Conservation (phyloP, 2,797 vertebrate genomes). For the Ptychadena robeensis region DNA sequence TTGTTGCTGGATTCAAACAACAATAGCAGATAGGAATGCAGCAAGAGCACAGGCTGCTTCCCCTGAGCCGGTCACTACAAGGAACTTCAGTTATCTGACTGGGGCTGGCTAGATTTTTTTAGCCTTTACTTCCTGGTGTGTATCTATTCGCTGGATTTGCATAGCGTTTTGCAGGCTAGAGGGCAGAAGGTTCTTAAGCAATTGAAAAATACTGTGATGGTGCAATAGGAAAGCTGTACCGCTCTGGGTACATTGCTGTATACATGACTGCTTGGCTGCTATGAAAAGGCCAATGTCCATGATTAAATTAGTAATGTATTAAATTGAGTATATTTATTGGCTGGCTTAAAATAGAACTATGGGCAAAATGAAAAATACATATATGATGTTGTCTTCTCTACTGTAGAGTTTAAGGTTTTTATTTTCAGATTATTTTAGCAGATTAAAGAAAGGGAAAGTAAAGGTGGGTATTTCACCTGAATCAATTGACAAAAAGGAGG, state of each 20-base stretch:
- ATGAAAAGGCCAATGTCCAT: neutral
- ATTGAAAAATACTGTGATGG: neutral
- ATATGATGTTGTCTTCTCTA: no score
- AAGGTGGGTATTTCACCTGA: no score
- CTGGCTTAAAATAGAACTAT: no score
- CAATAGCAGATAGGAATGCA: neutral
- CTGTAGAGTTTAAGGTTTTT: no score
- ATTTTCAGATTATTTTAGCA: no score
- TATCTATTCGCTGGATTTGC: constrained; percentile 52
- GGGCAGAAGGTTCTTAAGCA: constrained; percentile 1
- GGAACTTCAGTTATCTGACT: constrained; percentile 2
- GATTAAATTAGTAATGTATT: neutral
- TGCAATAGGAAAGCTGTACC: neutral
- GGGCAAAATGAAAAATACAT: no score
- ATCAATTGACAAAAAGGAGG: no score
- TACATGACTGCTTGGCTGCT: neutral
- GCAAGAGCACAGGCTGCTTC: neutral
- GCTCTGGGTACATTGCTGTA: neutral
- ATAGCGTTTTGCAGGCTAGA: constrained; percentile 32
- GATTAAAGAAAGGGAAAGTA: no score
- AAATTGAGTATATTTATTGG: neutral
- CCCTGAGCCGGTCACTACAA: constrained; percentile 41
- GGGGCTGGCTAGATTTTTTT: neutral
- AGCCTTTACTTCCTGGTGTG: constrained; percentile 58
- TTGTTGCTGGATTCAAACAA: neutral